These are phyloP conservation scores for Globicephala melas DNA, from an alignment of 2,113 vertebrate species.

Conservation along the genomic window DNA sequence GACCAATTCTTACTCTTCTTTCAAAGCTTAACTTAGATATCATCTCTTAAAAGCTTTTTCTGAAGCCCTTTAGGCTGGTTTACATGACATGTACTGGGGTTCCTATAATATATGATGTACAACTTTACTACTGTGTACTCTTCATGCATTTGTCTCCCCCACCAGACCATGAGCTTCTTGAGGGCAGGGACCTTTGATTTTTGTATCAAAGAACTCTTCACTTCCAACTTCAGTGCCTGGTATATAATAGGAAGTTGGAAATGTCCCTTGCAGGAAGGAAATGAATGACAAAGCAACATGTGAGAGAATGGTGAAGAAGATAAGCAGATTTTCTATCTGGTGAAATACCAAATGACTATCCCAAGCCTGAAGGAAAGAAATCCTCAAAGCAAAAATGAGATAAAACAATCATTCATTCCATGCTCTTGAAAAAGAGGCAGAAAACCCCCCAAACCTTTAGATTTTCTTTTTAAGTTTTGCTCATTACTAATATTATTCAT, in stretches of 20 bases:
- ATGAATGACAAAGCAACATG: neutral
- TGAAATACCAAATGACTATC: neutral
- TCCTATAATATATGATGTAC: neutral
- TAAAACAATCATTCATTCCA: constrained; percentile 42
- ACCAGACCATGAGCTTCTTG: neutral
- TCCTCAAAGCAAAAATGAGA: constrained; percentile 46
- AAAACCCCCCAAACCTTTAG: constrained; percentile 35
- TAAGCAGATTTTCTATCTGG: neutral
- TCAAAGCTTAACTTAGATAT: neutral
- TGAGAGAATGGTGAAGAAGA: neutral
- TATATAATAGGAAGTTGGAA: neutral
- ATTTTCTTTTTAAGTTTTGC: constrained; percentile 60
- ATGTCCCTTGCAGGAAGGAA: neutral
- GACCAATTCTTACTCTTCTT: neutral
- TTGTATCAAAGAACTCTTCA: neutral
- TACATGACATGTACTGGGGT: neutral
- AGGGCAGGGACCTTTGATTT: neutral
- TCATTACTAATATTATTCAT: constrained; percentile 60
- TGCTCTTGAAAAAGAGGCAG: constrained; percentile 40
- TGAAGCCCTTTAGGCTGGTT: neutral
- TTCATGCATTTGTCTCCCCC: neutral
- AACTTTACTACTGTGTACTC: neutral
- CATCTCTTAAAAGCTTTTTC: neutral
- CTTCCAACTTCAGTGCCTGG: neutral
- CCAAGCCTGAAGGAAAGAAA: constrained; percentile 14